Evolutionary conservation across 1,140 invertebrate species (phyloP), one percentile per base, ranked within the genome.

Genomic region (Sarcophaga peregrina): DNA sequence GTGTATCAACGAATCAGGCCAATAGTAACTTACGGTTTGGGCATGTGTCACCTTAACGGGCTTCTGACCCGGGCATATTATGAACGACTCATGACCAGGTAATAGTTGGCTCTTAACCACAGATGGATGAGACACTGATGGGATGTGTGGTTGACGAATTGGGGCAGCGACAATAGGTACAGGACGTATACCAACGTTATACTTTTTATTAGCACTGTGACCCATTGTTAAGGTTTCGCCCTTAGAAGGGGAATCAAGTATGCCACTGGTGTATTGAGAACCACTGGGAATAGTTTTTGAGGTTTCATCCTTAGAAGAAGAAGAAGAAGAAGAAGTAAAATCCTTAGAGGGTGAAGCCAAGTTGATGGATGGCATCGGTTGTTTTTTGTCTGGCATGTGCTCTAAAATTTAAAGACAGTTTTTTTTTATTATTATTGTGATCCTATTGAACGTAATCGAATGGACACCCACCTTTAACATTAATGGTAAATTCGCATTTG

Each of bases 401-500:
- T 68, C 17, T 68, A 68, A 68, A 62, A 62, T 58, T 58, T n/a
- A 11, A 68, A 68, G 1, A 25, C n/a, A 8, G 7, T 20, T 68
- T 68, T 4, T 37, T 37, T 37, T 37, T 2, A 37, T 37, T n/a
- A n/a, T n/a, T n/a, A n/a, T n/a, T n/a, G 1, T 37, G 25, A 4
- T 37, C 25, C 25, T 37, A 37, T 37, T 37, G 25, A 4, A 37
- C 25, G 25, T 37, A 37, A 37, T 37, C 25, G 25, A 37, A 37
- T 37, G 25, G 25, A 37, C 25, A 37, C 86, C 84, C 82, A 94
- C 93, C 91, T 90, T 91, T 92, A 50, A 95, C 92, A 83, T 92
- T 91, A 83, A 95, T 91, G 9, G 92, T 92, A 88, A 95, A 94
- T 86, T 92, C 92, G 89, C 94, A 95, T 83, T 91, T 91, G 48